Base-by-base conservation (phyloP, 1,140 invertebrate species). In the Macrostomum lignano region DNA sequence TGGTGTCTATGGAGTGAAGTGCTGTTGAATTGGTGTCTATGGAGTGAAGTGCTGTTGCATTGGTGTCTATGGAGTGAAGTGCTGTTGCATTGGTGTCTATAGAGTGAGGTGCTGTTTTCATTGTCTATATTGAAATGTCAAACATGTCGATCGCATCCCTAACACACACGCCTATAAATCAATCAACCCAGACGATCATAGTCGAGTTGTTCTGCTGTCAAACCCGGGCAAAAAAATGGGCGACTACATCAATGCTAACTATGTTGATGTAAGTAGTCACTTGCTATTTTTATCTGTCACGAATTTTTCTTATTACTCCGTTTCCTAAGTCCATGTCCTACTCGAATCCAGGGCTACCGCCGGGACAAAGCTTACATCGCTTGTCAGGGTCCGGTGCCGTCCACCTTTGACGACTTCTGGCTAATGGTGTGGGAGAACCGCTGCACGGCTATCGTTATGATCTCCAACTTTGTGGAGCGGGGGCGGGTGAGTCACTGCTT, bases 151-250 rank as follows among this genome's bases (percentile, higher is more conserved):
- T n/a, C n/a, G n/a, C n/a, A n/a, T n/a, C n/a, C n/a, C n/a, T n/a
- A n/a, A n/a, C n/a, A n/a, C n/a, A n/a, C n/a, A n/a, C n/a, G n/a
- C n/a, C n/a, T n/a, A n/a, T n/a, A n/a, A n/a, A n/a, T n/a, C n/a
- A n/a, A n/a, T n/a, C n/a, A n/a, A n/a, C n/a, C n/a, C n/a, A 86
- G 78, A 86, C 64, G 82, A 93, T 59, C 78, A 88, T 53, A 77
- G 72, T 5, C 66, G 81, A 42, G 81, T 88, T 7, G 68, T 74
- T 42, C 60, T 88, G 40, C 66, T 76, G 35, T 67, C 69, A 10
- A 63, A 70, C 25, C 64, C 65, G 29, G 72, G 65, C 22, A 69
- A 73, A 47, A 71, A 67, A 49, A n/a, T n/a, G n/a, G 60, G 62
- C 36, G 79, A 86, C 60, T 93, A 91, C 51, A 79, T 91, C 21